Base-by-base conservation (phyloP, 2,888 invertebrate species). In the Synergus itoensis region DNA sequence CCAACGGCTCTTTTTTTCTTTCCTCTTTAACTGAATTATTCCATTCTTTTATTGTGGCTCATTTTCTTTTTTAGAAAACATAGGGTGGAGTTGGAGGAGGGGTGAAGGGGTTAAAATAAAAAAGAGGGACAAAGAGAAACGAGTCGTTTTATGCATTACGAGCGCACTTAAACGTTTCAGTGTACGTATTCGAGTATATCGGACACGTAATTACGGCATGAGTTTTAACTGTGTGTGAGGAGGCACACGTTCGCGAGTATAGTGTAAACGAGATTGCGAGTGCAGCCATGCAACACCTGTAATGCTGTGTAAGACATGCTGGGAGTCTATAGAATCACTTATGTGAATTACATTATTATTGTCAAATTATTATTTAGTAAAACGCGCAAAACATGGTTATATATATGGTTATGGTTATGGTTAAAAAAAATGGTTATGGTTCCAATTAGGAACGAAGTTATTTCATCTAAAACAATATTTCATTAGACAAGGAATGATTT, bases 181-280 rank as follows among this genome's bases (percentile, higher is more conserved):
- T 73, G 48, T 73, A 48, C 11, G 53, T 53, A 48, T 53, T 53
- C 45, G 48, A 53, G 48, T 53, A 69, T 48, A 69, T 69, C 45
- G 48, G 48, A 28, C 45, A 69, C 28, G 48, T 73, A 53, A 73
- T 73, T 73, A 73, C 69, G 9, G 28, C 28, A 53, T 53, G 36
- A 69, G 16, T 69, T 69, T 45, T 7, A 69, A 69, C 7, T 53
- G 48, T 53, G 48, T 73, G 48, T 36, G 48, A 73, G 48, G 36
- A 36, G 28, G 69, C 48, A 16, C 48, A 53, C 28, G 48, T 45
- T 48, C n/a, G 36, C 48, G n/a, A 53, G 36, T 73, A n/a, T 28
- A 69, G 67, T 69, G 67, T 41, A 69, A 69, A 69, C 45, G 67
- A 69, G 67, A 48, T 48, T 69, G 67, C 45, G 67, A 69, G 48